These are phyloP conservation scores for Coptotermes formosanus DNA, from an alignment of 1,140 invertebrate species.

Conservation along the genomic window DNA sequence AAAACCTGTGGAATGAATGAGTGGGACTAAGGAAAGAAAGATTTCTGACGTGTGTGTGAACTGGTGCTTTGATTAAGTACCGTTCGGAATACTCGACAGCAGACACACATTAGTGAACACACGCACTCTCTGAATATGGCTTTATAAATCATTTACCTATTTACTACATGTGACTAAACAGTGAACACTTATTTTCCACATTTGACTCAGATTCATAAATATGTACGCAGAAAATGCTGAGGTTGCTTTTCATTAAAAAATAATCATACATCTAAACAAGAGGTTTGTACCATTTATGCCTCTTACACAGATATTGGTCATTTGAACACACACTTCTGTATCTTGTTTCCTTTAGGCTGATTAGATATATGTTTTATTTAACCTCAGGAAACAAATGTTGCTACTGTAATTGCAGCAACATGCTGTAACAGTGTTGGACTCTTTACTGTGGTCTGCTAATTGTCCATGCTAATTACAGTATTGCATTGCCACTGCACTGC, in stretches of 20 bases:
- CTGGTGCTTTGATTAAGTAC: no score
- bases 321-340: not conserved
- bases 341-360: not conserved
- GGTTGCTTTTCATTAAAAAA: not conserved
- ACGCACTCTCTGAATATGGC: not conserved
- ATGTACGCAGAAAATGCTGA: not conserved
- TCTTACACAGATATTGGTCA: not conserved
- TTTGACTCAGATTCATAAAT: not conserved
- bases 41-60: no score
- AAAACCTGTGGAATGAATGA: no score
- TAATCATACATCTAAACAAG: not conserved
- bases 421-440: not conserved
- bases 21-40: no score
- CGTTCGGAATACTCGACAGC: no score
- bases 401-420: not conserved
- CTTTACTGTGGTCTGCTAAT: not conserved
- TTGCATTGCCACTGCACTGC: not conserved
- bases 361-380: not conserved
- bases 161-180: not conserved
- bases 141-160: not conserved
- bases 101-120: not conserved
- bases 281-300: not conserved
- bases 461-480: not conserved
- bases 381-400: not conserved
- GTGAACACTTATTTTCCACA: constrained; percentile 7